Evolutionary conservation across 2,113 vertebrate species (phyloP).

Genomic region (Leucosticte australis): DNA sequence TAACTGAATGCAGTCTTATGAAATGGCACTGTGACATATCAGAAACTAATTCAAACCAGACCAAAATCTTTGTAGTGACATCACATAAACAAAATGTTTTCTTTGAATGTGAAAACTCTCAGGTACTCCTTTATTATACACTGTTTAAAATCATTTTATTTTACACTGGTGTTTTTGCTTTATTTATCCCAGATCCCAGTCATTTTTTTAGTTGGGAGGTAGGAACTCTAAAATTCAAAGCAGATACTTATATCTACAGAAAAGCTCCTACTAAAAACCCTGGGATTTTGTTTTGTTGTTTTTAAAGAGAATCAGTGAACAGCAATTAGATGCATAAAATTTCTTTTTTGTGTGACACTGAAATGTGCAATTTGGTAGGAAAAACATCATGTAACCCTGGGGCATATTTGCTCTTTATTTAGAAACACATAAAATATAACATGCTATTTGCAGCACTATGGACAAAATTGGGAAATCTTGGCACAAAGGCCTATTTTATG

Average conservation of each 20-base stretch:
- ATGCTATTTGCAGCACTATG: rapidly evolving
- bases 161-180: neutral
- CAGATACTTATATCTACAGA: neutral
- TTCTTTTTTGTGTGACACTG: neutral
- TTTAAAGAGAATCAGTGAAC: neutral
- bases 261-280: neutral
- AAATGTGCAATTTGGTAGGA: neutral
- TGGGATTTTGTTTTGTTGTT: neutral
- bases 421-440: neutral
- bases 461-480: neutral
- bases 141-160: neutral
- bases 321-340: neutral
- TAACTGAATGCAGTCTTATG: neutral
- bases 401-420: neutral
- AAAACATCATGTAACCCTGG: neutral
- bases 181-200: neutral
- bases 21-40: neutral
- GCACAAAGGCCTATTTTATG: neutral
- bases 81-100: neutral
- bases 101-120: neutral
- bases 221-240: neutral
- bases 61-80: neutral
- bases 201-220: neutral
- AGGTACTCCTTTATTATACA: neutral
- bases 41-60: neutral